Conservation (phyloP, 1,140 invertebrate genomes). For the Aethina tumida region DNA sequence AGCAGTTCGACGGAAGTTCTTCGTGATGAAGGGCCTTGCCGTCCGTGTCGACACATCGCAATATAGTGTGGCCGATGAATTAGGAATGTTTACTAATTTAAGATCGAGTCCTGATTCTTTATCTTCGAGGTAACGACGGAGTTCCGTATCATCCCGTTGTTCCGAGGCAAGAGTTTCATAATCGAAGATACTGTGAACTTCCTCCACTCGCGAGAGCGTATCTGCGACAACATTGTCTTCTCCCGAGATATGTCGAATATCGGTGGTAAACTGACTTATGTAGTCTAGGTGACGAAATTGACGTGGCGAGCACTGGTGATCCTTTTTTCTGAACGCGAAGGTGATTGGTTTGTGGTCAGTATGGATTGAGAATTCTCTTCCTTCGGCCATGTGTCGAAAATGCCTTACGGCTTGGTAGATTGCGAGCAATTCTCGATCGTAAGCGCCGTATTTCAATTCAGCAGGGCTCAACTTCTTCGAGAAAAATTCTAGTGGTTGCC, state of each 20-base stretch:
- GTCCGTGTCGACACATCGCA: no score
- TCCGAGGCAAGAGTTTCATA: constrained; percentile 3
- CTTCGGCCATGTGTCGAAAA: constrained; percentile 29
- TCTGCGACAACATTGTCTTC: constrained; percentile 27
- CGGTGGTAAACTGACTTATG: constrained; percentile 29
- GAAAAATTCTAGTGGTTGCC: constrained; percentile 19
- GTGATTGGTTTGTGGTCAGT: constrained; percentile 37
- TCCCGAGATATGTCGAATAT: constrained; percentile 31
- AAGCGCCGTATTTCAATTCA: constrained; percentile 34
- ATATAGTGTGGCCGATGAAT: no score
- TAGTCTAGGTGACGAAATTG: constrained; percentile 29
- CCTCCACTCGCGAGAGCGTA: constrained; percentile 24
- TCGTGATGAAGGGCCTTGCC: no score
- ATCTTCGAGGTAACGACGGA: no score
- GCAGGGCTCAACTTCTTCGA: constrained; percentile 25
- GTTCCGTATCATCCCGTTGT: no score
- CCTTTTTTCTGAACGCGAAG: constrained; percentile 28
- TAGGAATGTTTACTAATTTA: no score
- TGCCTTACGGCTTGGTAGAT: constrained; percentile 33
- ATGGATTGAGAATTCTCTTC: constrained; percentile 24
- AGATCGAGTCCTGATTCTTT: no score
- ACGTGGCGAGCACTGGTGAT: constrained; percentile 20
- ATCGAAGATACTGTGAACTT: constrained; percentile 20
- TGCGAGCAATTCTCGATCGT: constrained; percentile 39
- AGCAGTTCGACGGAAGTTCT: no score